phyloP scores from a whole-genome alignment of 2,888 invertebrate species.

The Smittia sp. region DNA sequence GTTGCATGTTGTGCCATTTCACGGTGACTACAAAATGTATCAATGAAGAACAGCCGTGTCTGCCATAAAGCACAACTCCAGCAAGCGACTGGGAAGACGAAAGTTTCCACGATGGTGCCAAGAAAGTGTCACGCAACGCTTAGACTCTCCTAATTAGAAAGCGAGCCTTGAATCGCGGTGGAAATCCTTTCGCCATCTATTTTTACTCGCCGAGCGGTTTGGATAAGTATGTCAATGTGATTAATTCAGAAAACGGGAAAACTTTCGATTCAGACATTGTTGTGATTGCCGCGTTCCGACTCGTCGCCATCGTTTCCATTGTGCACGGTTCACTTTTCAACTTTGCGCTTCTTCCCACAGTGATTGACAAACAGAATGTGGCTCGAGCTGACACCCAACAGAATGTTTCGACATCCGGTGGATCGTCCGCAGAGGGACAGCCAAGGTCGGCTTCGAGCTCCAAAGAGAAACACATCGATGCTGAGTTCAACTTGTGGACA shows the following conservation, averaged over 20 bases:
- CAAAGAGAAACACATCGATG: slow-evolving; percentile 59
- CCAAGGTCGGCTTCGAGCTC: slow-evolving; percentile 29
- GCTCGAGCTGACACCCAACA: background rate
- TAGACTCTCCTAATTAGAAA: background rate
- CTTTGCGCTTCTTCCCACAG: background rate
- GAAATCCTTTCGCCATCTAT: background rate
- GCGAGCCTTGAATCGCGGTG: background rate
- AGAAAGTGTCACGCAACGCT: slow-evolving; percentile 4
- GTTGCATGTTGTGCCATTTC: background rate
- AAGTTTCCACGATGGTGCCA: background rate
- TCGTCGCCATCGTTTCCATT: slow-evolving; percentile 18
- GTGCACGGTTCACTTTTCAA: background rate
- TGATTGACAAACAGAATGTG: background rate
- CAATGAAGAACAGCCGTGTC: no score
- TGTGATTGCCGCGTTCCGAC: background rate
- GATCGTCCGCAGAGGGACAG: background rate
- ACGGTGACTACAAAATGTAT: no score
- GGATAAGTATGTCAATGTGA: slow-evolving; percentile 14
- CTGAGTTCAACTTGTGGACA: slow-evolving; percentile 88
- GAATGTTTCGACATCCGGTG: background rate
- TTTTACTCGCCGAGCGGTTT: background rate
- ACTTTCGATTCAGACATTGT: slow-evolving; percentile 5
- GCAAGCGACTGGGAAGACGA: no score
- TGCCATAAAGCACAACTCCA: no score
- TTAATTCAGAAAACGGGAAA: background rate